A percentile compares a stretch with the other conserved stretches of the same genome.
These are phyloP conservation scores for Brachypodius melanocephalos DNA, from an alignment of 2,113 vertebrate genomes.

Conservation along the genomic window DNA sequence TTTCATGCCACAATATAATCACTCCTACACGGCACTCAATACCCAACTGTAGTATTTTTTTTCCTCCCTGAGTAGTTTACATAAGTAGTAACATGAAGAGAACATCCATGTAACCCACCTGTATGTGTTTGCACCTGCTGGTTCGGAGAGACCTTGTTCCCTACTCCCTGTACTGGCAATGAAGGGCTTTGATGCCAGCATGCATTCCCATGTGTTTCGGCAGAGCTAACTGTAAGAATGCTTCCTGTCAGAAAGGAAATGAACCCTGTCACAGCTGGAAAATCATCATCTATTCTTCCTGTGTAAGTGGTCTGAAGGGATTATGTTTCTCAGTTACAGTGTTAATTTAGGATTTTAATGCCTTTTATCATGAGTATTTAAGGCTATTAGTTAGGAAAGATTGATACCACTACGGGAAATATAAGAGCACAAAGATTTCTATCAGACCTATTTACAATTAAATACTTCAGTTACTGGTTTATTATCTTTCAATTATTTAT, in stretches of 20 bases:
- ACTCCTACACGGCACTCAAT: background rate
- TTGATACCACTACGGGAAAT: background rate
- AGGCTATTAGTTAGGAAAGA: background rate
- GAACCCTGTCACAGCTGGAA: constrained; percentile 21
- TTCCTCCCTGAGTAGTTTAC: background rate
- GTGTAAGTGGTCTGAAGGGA: background rate
- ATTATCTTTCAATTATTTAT: background rate
- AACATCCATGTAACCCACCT: background rate
- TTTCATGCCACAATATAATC: background rate
- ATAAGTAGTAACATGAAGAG: background rate
- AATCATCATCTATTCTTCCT: background rate
- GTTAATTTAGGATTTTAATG: constrained; percentile 1
- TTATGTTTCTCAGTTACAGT: background rate
- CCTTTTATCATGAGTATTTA: background rate
- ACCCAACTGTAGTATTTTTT: background rate
- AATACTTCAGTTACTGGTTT: background rate
- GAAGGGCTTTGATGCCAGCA: constrained; percentile 66
- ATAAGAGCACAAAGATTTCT: background rate
- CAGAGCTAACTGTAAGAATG: constrained; percentile 69
- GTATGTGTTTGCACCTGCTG: constrained; percentile 69
- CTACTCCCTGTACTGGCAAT: constrained; percentile 62
- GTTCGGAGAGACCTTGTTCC: constrained; percentile 67
- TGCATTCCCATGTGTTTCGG: constrained; percentile 68
- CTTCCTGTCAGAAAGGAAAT: constrained; percentile 68
- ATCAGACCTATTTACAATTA: background rate